These are phyloP conservation scores for Otolemur crassicaudatus DNA, from an alignment of 2,797 vertebrate species.

Conservation along the genomic window DNA sequence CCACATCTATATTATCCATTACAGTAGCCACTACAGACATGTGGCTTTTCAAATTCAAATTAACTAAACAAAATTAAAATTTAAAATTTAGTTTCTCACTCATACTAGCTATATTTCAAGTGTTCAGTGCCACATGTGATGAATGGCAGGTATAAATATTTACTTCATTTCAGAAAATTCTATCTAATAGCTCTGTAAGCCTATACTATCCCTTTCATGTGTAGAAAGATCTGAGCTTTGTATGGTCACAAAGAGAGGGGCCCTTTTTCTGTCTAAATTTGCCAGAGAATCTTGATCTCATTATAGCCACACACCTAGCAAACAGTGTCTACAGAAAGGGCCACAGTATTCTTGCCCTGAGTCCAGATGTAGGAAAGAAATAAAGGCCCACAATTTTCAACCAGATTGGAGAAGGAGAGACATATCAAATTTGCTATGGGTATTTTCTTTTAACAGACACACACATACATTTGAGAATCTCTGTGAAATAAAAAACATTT, in stretches of 20 bases:
- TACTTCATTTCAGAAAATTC: background rate
- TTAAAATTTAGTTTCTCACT: background rate
- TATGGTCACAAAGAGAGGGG: background rate
- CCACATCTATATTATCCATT: background rate
- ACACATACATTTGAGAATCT: conserved; percentile 5
- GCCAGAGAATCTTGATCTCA: background rate
- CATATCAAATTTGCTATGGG: background rate
- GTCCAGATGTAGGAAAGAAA: background rate
- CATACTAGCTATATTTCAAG: background rate
- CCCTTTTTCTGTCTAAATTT: background rate
- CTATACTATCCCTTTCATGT: background rate
- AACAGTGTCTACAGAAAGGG: background rate
- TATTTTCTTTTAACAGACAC: background rate
- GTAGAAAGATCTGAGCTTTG: background rate
- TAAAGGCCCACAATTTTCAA: background rate
- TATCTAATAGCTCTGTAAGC: background rate
- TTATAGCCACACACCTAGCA: background rate
- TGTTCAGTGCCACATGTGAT: background rate
- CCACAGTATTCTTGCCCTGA: background rate
- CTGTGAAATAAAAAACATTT: background rate
- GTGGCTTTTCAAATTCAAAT: conserved; percentile 39
- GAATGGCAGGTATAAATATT: background rate
- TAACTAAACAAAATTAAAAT: background rate
- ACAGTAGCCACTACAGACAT: background rate
- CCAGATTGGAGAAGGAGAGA: background rate